These are phyloP conservation scores for Lampropteryx suffumata DNA, from an alignment of 2,888 invertebrate genomes.

Conservation along the genomic window DNA sequence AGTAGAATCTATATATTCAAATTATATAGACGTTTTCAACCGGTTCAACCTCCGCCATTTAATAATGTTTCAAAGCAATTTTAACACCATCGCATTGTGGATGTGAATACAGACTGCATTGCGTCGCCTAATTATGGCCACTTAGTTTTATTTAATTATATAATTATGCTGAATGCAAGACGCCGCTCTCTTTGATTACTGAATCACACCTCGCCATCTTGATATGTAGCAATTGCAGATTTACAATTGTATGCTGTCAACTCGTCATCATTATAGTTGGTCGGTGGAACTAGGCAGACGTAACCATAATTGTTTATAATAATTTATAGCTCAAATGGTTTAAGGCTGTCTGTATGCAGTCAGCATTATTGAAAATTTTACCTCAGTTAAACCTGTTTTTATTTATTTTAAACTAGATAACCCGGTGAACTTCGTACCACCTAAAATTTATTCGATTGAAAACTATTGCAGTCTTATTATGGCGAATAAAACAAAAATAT, in stretches of 20 bases:
- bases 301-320: not conserved
- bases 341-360: too few relatives aligned
- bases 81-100: slow-evolving; percentile 19
- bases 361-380: too few relatives aligned
- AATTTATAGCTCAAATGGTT: too few relatives aligned
- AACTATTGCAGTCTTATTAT: too few relatives aligned
- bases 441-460: too few relatives aligned
- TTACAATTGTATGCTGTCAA: slow-evolving; percentile 25
- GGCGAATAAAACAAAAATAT: too few relatives aligned
- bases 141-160: slow-evolving; percentile 61
- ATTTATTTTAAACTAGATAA: too few relatives aligned
- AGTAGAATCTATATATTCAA: too few relatives aligned
- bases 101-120: slow-evolving; percentile 36
- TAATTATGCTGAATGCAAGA: slow-evolving; percentile 46
- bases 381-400: too few relatives aligned
- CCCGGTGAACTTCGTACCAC: too few relatives aligned
- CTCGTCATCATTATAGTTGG: slow-evolving; percentile 18
- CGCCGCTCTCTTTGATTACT: slow-evolving; percentile 47
- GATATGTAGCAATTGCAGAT: slow-evolving; percentile 39
- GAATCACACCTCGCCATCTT: slow-evolving; percentile 50
- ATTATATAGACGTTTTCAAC: too few relatives aligned
- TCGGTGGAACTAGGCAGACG: too few relatives aligned
- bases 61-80: slow-evolving; percentile 13
- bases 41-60: not conserved
- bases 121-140: slow-evolving; percentile 45